Base-by-base conservation (phyloP, 2,888 invertebrate genomes). In the Drosophila affinis region DNA sequence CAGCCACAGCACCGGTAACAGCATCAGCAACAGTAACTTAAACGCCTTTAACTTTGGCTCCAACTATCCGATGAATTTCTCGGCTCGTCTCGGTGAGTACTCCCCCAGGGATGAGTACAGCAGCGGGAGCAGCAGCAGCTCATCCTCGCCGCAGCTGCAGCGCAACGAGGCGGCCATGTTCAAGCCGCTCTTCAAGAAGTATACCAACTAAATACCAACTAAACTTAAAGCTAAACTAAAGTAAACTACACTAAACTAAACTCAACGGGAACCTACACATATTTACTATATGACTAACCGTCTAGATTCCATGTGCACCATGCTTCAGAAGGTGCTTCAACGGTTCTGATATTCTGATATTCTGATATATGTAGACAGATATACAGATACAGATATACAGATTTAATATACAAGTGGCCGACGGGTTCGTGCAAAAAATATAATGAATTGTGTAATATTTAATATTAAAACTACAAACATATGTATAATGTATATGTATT, bases 121-220 rank as follows among this genome's bases (percentile, higher is more conserved):
- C 69, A 89, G 89, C 60, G 81, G 82, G 48, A 79, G 75, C 56
- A 87, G 80, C 77, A 80, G 87, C 72, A 89, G 89, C 70, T 90
- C 88, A 46, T 80, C 80, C 18, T 87, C 91, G 21, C 89, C 90
- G 9, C 87, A 90, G 62, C 64, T 76, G 52, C 86, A 77, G 32
- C 72, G 81, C 0, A 73, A 74, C 32, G 88, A 90, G 62, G 63
- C 76, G 63, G 63, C 76, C 9, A 96, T 96, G 90, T 97, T 97
- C 93, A 97, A 97, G 93, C 97, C 97, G 76, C 96, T 97, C 93
- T 97, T 97, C 93, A 97, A 97, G 94, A 97, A 97, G 97, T 97
- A 92, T 69, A 61, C 89, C 58, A 51, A 71, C 65, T 79, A 39
- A 60, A 46, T 29, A 21, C 10, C 21, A 29, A 9, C 27, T 46